phyloP scores from a whole-genome alignment of 2,797 vertebrate genomes.

The Sebastes ruberrimus region DNA sequence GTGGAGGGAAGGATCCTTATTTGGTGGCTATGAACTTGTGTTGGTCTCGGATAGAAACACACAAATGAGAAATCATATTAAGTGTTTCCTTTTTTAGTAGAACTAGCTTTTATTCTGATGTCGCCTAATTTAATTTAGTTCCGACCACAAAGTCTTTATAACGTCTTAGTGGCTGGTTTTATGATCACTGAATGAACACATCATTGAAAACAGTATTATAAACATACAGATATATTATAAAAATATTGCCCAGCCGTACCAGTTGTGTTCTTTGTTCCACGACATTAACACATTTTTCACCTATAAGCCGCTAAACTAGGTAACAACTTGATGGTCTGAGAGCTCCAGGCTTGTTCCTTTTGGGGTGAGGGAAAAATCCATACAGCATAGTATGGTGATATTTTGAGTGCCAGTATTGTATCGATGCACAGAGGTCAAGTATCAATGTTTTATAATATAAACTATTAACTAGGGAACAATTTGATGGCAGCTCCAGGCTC shows the following conservation, averaged over 20 bases:
- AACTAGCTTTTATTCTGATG: neutral
- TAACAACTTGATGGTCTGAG: neutral
- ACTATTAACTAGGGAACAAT: too few species aligned
- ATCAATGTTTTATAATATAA: too few species aligned
- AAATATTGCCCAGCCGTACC: neutral
- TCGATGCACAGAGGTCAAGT: too few species aligned
- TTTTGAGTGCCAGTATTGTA: too few species aligned
- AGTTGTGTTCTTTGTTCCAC: neutral
- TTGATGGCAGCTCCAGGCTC: neutral
- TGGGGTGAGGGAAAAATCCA: too few species aligned
- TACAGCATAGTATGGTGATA: too few species aligned
- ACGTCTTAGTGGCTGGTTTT: neutral
- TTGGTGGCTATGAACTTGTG: neutral
- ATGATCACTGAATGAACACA: neutral
- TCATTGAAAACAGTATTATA: neutral
- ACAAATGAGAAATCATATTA: neutral
- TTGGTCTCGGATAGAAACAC: neutral
- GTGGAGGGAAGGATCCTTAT: neutral
- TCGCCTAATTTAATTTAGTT: neutral
- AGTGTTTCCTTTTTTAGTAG: neutral
- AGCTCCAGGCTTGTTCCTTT: neutral
- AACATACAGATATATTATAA: neutral
- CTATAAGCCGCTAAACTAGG: neutral
- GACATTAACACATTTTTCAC: slow-evolving; percentile 3
- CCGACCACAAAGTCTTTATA: neutral